Percentiles rank a stretch among this genome's conserved stretches.
phyloP scores from a whole-genome alignment of 2,113 vertebrate genomes.

The Melanerpes formicivorus region DNA sequence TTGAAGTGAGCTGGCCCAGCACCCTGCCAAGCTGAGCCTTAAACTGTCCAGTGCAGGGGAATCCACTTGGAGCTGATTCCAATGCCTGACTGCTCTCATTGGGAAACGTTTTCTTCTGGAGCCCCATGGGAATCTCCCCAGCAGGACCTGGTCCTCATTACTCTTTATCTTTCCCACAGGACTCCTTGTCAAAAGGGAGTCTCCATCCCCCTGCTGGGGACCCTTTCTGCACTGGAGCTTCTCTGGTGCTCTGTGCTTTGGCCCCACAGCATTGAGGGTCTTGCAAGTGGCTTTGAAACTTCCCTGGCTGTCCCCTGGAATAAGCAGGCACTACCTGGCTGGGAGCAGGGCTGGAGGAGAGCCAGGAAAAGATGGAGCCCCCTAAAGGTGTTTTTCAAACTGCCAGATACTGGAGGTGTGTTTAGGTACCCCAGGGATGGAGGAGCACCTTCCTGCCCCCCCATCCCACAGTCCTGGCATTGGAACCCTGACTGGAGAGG shows the following conservation, averaged over 20 bases:
- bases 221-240: too few species aligned
- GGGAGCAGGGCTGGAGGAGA: neutral
- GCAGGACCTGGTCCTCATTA: too few species aligned
- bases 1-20: too few species aligned
- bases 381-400: neutral
- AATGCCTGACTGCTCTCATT: too few species aligned
- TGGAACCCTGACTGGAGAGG: neutral
- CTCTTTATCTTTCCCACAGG: too few species aligned
- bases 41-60: too few species aligned
- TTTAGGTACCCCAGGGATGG: fast-evolving
- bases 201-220: too few species aligned
- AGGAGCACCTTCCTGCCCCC: fast-evolving
- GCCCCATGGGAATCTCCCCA: too few species aligned
- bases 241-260: fast-evolving
- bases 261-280: neutral
- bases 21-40: too few species aligned
- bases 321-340: neutral
- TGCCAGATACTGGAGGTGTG: fast-evolving
- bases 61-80: too few species aligned
- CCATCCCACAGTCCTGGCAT: neutral
- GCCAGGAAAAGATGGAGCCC: neutral
- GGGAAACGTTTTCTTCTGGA: too few species aligned
- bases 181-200: too few species aligned
- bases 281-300: neutral
- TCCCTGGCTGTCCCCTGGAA: neutral